Evolutionary conservation across 2,113 vertebrate species (phyloP), one percentile per base, ranked within the genome.

Genomic region (Neogobius melanostomus): DNA sequence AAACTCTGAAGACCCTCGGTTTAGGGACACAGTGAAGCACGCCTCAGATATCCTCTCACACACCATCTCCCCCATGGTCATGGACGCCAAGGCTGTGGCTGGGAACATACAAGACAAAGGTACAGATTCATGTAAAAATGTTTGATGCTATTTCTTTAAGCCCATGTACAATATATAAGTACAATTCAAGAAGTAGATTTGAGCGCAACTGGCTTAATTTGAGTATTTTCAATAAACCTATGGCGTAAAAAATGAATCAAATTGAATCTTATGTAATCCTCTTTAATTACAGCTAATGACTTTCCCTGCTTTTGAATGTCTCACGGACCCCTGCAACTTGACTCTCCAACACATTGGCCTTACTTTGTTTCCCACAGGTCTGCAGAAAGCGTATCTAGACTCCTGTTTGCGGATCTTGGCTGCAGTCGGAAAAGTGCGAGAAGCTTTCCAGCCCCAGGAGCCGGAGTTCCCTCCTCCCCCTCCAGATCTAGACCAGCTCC

Each of bases 51-150:
- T 96, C 70, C 82, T 99, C 36, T 98, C 96, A 80, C 97, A 95
- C 91, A 98, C 97, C 45, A 97, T 99, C 84, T 97, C 97, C 0
- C 98, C 98, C 0, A 99, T 99, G 98, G 98, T 99, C 71, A 96
- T 98, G 94, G 95, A 98, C 42, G 98, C 98, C n/a, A 99, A 99
- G 89, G 96, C 95, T 3, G 97, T 99, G 74, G 97, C 98, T 14
- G 96, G 97, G 67, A 98, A 96, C 86, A 99, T 99, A 81, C 97
- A 97, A 75, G 95, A 98, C 77, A 97, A 97, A 85, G 96, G 98
- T 99, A 92, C n/a, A 8, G 28, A 28, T 42, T 17, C 10, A 47
- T 11, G 1, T 11, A 64, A 64, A 77, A 4, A 16, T 2, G 3
- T 66, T 66, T 54, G 42, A 64, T 10, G 8, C 11, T n/a, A 36